Percentiles rank a stretch among this genome's conserved stretches.
Evolutionary conservation across 2,888 invertebrate genomes (phyloP).

Genomic region (Drosophila suboccidentalis): DNA sequence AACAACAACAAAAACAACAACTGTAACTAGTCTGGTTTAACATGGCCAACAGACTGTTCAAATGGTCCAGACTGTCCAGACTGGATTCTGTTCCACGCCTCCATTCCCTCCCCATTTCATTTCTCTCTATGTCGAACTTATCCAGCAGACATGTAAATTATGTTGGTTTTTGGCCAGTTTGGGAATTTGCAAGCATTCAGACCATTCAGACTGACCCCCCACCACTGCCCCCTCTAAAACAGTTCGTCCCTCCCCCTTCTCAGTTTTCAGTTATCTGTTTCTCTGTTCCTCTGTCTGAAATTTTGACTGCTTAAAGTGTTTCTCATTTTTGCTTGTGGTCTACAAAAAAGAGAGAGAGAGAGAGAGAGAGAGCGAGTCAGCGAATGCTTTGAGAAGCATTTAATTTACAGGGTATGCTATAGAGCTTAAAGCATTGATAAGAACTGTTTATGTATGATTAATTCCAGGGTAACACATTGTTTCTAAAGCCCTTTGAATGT

Average conservation of each 20-base stretch:
- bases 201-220: slow-evolving; percentile 23
- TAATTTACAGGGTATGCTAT: too few species aligned
- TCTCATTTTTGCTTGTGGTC: slow-evolving; percentile 36
- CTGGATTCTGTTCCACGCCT: slow-evolving; percentile 20
- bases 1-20: slow-evolving; percentile 32
- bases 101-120: background rate
- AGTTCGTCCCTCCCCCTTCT: slow-evolving; percentile 19
- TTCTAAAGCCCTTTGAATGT: too few species aligned
- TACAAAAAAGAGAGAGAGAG: background rate
- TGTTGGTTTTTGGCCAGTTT: slow-evolving; percentile 71
- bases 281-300: slow-evolving; percentile 18
- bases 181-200: slow-evolving; percentile 54
- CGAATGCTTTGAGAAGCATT: too few species aligned
- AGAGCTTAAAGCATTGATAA: too few species aligned
- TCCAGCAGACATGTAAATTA: slow-evolving; percentile 83
- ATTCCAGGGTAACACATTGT: too few species aligned
- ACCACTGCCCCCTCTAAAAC: slow-evolving; percentile 2
- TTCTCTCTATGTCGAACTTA: slow-evolving; percentile 59
- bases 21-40: slow-evolving; percentile 59
- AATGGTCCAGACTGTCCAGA: slow-evolving; percentile 52
- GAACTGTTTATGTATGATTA: too few species aligned
- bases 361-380: too few species aligned
- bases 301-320: slow-evolving; percentile 50
- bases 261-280: slow-evolving; percentile 30
- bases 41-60: slow-evolving; percentile 61